Conservation (phyloP, 2,888 invertebrate genomes). For the Congeria kusceri region DNA sequence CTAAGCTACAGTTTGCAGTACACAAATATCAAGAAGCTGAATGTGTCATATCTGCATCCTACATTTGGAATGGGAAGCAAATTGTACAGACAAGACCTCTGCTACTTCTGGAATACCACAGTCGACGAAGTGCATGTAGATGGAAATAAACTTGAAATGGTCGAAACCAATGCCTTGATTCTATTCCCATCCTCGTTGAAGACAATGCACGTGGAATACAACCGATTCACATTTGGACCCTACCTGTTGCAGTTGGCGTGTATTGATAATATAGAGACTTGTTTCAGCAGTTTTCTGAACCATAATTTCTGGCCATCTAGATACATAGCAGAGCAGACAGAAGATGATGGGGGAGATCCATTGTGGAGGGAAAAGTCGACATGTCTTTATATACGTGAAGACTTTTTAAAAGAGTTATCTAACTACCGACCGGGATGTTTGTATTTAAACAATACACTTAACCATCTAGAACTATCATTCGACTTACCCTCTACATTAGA, state of each 20-base stretch:
- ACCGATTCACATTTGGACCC: conserved; percentile 36
- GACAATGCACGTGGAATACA: conserved; percentile 28
- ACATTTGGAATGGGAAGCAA: conserved; percentile 39
- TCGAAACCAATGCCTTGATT: conserved; percentile 23
- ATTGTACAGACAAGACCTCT: conserved; percentile 30
- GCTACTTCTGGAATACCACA: conserved; percentile 42
- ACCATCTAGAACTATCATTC: too few relatives aligned
- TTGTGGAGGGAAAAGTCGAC: too few relatives aligned
- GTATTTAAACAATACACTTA: too few relatives aligned
- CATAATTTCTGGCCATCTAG: not conserved
- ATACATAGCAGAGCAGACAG: conserved; percentile 14
- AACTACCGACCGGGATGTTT: too few relatives aligned
- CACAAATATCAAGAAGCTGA: conserved; percentile 34
- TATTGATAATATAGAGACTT: not conserved
- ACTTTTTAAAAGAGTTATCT: not conserved
- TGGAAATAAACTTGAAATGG: conserved; percentile 25
- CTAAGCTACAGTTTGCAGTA: conserved; percentile 44
- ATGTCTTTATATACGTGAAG: conserved; percentile 19
- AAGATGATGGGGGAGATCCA: too few relatives aligned
- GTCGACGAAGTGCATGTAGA: conserved; percentile 28
- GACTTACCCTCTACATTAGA: not conserved
- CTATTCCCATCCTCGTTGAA: conserved; percentile 26
- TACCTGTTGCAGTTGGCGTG: conserved; percentile 37
- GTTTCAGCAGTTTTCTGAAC: conserved; percentile 13
- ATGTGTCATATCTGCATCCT: conserved; percentile 30